Percentiles rank a stretch among this genome's conserved stretches.
phyloP scores from a whole-genome alignment of 35 echinoderm and acorn worm genomes.

The Heliocidaris erythrogramma region DNA sequence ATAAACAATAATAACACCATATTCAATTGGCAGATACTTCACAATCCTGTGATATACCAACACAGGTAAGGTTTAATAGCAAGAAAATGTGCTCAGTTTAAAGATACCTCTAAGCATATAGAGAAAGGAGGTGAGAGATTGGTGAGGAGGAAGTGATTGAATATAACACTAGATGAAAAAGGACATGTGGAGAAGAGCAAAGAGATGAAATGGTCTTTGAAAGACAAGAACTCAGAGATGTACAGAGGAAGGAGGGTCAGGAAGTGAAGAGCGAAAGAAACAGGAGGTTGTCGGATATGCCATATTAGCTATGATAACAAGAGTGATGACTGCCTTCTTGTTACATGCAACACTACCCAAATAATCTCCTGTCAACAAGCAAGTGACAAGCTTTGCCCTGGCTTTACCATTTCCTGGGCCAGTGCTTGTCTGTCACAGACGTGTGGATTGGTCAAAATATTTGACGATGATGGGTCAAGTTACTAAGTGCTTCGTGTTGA shows the following conservation, averaged over 20 bases:
- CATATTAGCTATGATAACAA: slow-evolving; percentile 9
- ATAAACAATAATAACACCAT: background rate
- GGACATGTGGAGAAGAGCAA: background rate
- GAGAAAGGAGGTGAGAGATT: background rate
- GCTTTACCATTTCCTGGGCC: background rate
- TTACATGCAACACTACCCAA: slow-evolving; percentile 15
- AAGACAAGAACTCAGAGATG: background rate
- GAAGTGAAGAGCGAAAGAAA: background rate
- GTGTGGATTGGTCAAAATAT: background rate
- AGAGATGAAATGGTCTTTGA: background rate
- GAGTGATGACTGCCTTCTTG: background rate
- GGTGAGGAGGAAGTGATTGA: background rate
- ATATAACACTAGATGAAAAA: no score
- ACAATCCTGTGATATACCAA: no score
- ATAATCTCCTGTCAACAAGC: slow-evolving; percentile 28
- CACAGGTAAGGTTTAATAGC: no score
- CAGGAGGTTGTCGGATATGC: background rate
- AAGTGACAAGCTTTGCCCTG: background rate
- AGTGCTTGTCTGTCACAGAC: slow-evolving; percentile 20
- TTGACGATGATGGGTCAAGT: slow-evolving; percentile 6
- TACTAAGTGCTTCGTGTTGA: slow-evolving; percentile 42
- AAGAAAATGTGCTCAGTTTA: no score
- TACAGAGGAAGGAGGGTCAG: background rate
- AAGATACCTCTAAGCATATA: background rate
- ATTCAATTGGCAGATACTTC: no score